Percentiles rank a stretch among this genome's conserved stretches.
Conservation (phyloP, 1,140 invertebrate genomes). For the Drosophila carrolli region DNA sequence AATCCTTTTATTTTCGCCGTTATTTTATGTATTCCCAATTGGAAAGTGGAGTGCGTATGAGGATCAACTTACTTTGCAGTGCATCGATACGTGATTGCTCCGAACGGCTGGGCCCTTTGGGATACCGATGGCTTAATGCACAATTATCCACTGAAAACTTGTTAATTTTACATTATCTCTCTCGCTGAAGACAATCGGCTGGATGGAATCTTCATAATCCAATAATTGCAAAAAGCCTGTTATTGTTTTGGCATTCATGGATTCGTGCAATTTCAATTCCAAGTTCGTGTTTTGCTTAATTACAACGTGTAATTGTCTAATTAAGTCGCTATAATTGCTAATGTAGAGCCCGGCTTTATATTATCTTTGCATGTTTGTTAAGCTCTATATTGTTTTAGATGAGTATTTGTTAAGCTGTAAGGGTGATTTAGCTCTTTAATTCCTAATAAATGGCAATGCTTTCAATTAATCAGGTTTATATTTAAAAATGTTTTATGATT, state of each 20-base stretch:
- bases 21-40: conserved; percentile 44
- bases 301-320: conserved; percentile 43
- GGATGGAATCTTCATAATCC: conserved; percentile 17
- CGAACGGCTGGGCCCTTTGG: not conserved
- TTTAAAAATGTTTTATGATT: no score
- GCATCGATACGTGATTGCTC: conserved; percentile 27
- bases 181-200: not conserved
- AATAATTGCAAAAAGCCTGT: conserved; percentile 24
- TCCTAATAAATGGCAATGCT: no score
- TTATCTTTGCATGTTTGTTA: not conserved
- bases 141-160: conserved; percentile 43
- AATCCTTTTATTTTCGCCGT: conserved; percentile 48
- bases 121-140: conserved; percentile 27
- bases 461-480: no score
- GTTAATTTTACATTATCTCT: conserved; percentile 25
- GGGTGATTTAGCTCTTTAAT: no score
- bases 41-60: not conserved
- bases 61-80: conserved; percentile 16
- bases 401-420: not conserved
- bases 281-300: conserved; percentile 29
- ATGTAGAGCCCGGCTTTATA: not conserved
- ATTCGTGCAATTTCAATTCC: conserved; percentile 17
- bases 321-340: conserved; percentile 7
- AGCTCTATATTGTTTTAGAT: not conserved
- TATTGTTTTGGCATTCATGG: conserved; percentile 21